phyloP scores from a whole-genome alignment of 2,797 vertebrate species.

The Molossus alvarezi region DNA sequence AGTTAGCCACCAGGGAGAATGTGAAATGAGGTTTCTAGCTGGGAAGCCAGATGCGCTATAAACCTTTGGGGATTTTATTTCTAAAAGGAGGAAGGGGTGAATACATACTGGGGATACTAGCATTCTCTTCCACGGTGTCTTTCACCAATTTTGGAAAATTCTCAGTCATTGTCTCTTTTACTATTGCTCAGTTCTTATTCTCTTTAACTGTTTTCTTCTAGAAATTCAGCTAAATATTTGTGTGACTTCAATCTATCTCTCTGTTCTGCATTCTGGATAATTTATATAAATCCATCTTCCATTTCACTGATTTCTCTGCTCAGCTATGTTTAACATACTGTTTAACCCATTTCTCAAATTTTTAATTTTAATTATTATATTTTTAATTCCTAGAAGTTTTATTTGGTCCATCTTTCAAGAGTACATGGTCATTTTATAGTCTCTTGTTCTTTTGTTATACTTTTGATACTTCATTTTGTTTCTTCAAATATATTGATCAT shows the following conservation, averaged over 20 bases:
- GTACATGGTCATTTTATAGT: neutral
- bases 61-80: constrained; percentile 29
- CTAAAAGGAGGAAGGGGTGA: neutral
- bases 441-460: neutral
- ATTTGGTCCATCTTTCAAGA: neutral
- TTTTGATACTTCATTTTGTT: constrained; percentile 19
- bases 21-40: neutral
- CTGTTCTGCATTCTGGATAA: neutral
- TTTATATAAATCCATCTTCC: constrained; percentile 20
- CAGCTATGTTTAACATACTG: neutral
- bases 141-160: neutral
- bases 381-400: constrained; percentile 1
- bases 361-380: neutral
- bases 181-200: neutral
- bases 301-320: neutral
- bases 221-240: neutral
- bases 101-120: neutral
- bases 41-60: neutral
- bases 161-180: neutral
- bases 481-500: constrained; percentile 10
- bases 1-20: neutral
- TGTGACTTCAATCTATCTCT: neutral
- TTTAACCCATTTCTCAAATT: neutral
- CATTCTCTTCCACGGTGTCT: neutral
- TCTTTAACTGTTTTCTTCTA: neutral